Conservation (phyloP, 2,797 vertebrate species). For the Masticophis lateralis region DNA sequence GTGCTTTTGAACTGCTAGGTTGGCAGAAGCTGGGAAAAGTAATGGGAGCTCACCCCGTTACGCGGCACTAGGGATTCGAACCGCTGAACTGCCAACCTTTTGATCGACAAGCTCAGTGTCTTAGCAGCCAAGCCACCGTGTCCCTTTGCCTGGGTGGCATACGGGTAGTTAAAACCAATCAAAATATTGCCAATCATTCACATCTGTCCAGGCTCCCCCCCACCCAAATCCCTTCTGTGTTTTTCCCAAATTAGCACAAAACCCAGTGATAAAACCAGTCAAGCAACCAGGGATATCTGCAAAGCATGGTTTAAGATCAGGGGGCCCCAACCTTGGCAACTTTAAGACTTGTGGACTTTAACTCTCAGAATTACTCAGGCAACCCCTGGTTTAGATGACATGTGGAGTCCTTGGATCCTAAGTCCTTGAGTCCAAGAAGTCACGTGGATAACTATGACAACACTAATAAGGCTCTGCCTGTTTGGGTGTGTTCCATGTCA, state of each 20-base stretch:
- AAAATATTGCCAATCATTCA: neutral
- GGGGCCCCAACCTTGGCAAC: too few species aligned
- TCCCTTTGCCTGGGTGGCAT: neutral
- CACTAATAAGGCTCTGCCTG: neutral
- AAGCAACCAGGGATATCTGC: neutral
- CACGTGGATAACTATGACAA: neutral
- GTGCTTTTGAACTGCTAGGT: too few species aligned
- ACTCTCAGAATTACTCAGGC: too few species aligned
- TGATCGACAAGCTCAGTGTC: too few species aligned
- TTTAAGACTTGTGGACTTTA: too few species aligned
- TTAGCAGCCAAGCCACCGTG: too few species aligned
- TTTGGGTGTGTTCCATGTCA: neutral
- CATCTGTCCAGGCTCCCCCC: neutral
- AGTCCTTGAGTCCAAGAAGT: neutral
- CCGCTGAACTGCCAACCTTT: too few species aligned
- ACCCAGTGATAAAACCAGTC: neutral
- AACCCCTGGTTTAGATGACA: neutral
- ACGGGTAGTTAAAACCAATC: neutral
- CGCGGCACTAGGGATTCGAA: too few species aligned
- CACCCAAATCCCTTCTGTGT: too few species aligned
- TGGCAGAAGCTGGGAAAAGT: too few species aligned
- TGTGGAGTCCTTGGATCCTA: neutral
- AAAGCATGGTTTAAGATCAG: neutral
- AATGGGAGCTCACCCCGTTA: too few species aligned
- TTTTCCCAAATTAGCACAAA: neutral